These are phyloP conservation scores for Bagarius yarrelli DNA, from an alignment of 2,113 vertebrate species.

Conservation along the genomic window DNA sequence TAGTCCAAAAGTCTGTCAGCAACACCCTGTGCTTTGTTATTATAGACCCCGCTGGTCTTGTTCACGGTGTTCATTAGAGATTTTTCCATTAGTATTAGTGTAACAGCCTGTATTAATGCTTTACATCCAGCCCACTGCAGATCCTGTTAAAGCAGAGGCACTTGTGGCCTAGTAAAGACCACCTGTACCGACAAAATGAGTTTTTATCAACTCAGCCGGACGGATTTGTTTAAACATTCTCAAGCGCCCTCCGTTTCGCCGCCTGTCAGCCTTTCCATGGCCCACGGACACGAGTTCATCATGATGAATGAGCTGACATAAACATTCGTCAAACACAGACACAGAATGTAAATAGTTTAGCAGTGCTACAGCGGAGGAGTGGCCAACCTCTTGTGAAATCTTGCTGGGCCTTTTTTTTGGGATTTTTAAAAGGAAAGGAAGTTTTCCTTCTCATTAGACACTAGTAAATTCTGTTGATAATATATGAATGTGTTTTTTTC, in stretches of 20 bases:
- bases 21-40: conserved; percentile 31
- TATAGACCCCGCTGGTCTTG: background rate
- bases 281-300: conserved; percentile 15
- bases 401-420: conserved; percentile 14
- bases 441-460: conserved; percentile 30
- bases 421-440: conserved; percentile 14
- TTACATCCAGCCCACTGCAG: background rate
- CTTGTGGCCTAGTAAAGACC: conserved; percentile 49
- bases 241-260: conserved; percentile 4
- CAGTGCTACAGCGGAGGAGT: conserved; percentile 14
- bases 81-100: conserved; percentile 12
- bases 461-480: conserved; percentile 25
- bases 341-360: conserved; percentile 39
- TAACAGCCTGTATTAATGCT: background rate
- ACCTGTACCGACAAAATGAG: conserved; percentile 43
- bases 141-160: background rate
- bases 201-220: conserved; percentile 28
- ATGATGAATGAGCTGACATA: conserved; percentile 40
- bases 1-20: conserved; percentile 17
- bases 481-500: conserved; percentile 21
- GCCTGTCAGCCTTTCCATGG: conserved; percentile 33
- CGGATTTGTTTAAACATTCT: conserved; percentile 35
- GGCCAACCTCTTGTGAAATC: conserved; percentile 23
- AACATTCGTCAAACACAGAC: conserved; percentile 34
- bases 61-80: background rate